Conservation (phyloP, 1,140 invertebrate species). For the Drosophila sproati region DNA sequence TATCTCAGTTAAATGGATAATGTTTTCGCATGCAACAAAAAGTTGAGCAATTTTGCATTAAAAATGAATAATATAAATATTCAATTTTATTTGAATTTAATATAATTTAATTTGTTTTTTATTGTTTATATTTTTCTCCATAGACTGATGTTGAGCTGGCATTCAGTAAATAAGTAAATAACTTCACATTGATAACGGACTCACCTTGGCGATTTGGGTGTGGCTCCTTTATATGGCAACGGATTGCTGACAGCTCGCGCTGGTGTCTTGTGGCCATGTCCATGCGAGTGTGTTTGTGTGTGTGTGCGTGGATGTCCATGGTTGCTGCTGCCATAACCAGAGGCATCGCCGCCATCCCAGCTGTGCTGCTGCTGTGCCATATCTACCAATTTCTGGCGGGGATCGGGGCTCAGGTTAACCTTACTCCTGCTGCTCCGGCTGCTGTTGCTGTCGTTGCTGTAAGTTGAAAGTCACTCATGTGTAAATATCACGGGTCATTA, state of each 20-base stretch:
- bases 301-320: slow-evolving; percentile 40
- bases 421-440: slow-evolving; percentile 1
- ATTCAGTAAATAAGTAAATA: no score
- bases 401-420: background rate
- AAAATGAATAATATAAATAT: no score
- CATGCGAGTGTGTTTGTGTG: slow-evolving; percentile 17
- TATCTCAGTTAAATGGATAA: no score
- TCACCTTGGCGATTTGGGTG: slow-evolving; percentile 78
- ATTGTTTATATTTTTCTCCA: background rate
- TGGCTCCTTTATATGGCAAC: slow-evolving; percentile 71
- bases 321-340: slow-evolving; percentile 17
- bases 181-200: background rate
- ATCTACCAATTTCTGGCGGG: slow-evolving; percentile 19
- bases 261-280: slow-evolving; percentile 55
- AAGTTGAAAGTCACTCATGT: slow-evolving; percentile 70
- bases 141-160: no score
- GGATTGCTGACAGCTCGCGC: slow-evolving; percentile 65
- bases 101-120: no score
- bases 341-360: slow-evolving; percentile 64
- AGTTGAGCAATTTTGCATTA: no score
- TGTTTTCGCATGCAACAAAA: no score
- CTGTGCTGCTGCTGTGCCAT: slow-evolving; percentile 77
- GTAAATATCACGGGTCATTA: slow-evolving; percentile 79
- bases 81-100: no score
- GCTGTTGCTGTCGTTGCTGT: slow-evolving; percentile 30